Conservation (phyloP, 2,797 vertebrate genomes). For the Aldrovandia affinis region DNA sequence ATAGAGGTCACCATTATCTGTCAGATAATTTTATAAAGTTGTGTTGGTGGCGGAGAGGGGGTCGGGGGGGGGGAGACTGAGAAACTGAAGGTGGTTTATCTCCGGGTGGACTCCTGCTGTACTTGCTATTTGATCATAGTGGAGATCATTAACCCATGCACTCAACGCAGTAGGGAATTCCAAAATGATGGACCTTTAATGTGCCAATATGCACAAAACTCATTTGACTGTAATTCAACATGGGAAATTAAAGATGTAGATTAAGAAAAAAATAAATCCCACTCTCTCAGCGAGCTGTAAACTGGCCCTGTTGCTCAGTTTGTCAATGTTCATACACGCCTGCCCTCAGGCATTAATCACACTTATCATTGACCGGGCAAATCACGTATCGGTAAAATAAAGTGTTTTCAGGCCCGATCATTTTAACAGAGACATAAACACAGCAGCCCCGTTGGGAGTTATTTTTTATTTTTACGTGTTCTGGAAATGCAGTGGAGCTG, state of each 20-base stretch:
- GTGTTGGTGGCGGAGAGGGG: background rate
- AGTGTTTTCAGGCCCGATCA: background rate
- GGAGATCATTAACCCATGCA: conserved; percentile 16
- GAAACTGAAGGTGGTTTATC: background rate
- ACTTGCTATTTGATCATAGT: background rate
- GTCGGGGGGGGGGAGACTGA: background rate
- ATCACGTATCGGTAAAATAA: background rate
- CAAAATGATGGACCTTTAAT: background rate
- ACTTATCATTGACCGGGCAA: background rate
- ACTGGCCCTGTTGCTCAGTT: background rate
- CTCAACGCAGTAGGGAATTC: conserved; percentile 1
- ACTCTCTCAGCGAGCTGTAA: background rate
- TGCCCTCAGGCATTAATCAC: background rate
- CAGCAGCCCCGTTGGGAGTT: background rate
- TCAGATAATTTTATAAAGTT: conserved; percentile 17
- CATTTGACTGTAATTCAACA: background rate
- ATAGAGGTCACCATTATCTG: conserved; percentile 34
- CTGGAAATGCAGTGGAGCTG: background rate
- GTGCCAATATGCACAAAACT: background rate
- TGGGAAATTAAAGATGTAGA: background rate
- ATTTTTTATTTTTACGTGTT: background rate
- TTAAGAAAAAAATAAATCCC: background rate
- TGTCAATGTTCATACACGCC: background rate
- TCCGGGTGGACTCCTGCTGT: background rate
- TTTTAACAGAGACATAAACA: background rate